A percentile compares a stretch with the other conserved stretches of the same genome.
These are phyloP conservation scores for Bos javanicus DNA, from an alignment of 2,113 vertebrate species.

Conservation along the genomic window DNA sequence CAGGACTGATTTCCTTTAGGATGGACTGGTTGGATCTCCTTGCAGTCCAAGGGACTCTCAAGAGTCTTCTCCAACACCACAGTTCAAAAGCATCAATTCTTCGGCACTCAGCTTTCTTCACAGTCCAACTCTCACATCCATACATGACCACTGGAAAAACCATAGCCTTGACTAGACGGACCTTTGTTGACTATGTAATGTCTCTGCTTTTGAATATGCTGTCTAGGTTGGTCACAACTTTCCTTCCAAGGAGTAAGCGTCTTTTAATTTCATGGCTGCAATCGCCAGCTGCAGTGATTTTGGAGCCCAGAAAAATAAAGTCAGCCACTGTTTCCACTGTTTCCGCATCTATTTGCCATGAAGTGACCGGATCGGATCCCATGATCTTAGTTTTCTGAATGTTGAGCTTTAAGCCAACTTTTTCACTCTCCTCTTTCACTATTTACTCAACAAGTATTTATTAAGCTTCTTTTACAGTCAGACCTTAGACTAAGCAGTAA, in stretches of 20 bases:
- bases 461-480: background rate
- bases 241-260: background rate
- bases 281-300: background rate
- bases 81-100: background rate
- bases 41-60: background rate
- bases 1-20: background rate
- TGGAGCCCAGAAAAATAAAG: background rate
- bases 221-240: background rate
- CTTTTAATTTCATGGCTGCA: background rate
- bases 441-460: background rate
- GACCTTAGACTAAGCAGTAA: background rate
- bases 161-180: background rate
- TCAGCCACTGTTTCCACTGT: background rate
- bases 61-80: background rate
- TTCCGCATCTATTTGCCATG: background rate
- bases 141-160: background rate
- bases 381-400: background rate
- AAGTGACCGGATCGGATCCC: background rate
- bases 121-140: background rate
- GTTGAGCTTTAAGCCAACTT: background rate
- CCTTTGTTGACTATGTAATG: background rate
- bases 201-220: background rate
- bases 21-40: background rate
- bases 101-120: background rate
- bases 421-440: background rate